Evolutionary conservation across 37 sponge, comb jelly and placozoan species (phyloP), one percentile per base, ranked within the genome.

Genomic region (Theonella swinhoei): DNA sequence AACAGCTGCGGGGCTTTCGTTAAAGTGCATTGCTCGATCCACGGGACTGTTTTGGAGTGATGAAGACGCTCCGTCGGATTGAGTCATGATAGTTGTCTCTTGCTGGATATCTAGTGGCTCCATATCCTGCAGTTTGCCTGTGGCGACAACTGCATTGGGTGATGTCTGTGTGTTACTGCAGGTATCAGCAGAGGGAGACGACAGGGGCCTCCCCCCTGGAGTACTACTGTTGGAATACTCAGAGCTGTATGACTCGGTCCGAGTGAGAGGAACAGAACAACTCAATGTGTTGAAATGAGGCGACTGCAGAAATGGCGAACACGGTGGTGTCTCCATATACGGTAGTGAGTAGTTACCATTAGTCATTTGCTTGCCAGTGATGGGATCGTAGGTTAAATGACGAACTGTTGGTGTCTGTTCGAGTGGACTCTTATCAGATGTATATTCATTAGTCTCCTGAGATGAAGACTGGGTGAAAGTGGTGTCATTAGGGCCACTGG

Each of bases 271-370:
- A 1, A 78, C 41, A 9, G 78, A 62, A 26, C 40, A 37, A 35
- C 65, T 78, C 65, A 78, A 33, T 47, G 76, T 28, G 42, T 83
- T 64, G 7, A 74, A 19, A 1, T 68, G 23, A 23, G 78, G 71
- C 0, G 87, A 87, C 20, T 63, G 66, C 2, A 87, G 2, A 42
- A 62, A 87, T 1, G 87, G 87, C 39, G 87, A 87, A 38, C 87
- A 79, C 4, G 87, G 87, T 30, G 87, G 87, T 4, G 87, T 87
- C 28, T 87, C 87, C 1, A 79, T 30, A 72, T 34, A 77, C 1
- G 86, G 36, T 25, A 35, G 42, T 28, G 69, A 29, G 23, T 26
- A 39, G 37, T 26, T 20, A 2, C 24, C 74, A 5, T 25, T 37
- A 3, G 23, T 78, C 4, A 62, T 65, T 41, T 65, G 42, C 17